These are phyloP conservation scores for Latrodectus elegans DNA, from an alignment of 2,888 invertebrate genomes.

Conservation along the genomic window DNA sequence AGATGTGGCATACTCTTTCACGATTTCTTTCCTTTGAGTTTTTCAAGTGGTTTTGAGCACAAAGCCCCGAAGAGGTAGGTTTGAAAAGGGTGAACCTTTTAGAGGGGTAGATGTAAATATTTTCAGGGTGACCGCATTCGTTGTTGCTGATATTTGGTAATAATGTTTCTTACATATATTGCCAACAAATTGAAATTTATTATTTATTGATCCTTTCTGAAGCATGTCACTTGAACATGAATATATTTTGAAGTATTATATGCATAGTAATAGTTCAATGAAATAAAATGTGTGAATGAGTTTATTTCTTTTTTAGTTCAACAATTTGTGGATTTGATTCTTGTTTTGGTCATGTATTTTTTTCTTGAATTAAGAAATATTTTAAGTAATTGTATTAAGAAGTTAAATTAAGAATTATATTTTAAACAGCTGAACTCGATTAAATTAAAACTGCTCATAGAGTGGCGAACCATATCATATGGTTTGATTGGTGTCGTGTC, in stretches of 20 bases:
- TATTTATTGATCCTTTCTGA: not conserved
- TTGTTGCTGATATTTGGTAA: not conserved
- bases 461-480: no score
- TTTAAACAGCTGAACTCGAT: no score
- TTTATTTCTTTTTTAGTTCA: not conserved
- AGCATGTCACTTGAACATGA: no score
- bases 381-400: no score
- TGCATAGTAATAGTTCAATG: not conserved
- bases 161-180: not conserved
- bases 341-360: no score
- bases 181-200: not conserved
- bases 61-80: not conserved
- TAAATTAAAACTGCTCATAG: no score
- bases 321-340: no score
- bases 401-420: no score
- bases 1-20: not conserved
- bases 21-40: not conserved
- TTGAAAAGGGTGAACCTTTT: not conserved
- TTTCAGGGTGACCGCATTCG: slow-evolving; percentile 9
- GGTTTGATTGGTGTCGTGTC: no score
- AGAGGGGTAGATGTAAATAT: not conserved
- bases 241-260: no score
- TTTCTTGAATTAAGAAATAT: no score
- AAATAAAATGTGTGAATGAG: not conserved
- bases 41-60: not conserved